phyloP scores from a whole-genome alignment of 2,888 invertebrate genomes.

The Hydropsyche betteni region DNA sequence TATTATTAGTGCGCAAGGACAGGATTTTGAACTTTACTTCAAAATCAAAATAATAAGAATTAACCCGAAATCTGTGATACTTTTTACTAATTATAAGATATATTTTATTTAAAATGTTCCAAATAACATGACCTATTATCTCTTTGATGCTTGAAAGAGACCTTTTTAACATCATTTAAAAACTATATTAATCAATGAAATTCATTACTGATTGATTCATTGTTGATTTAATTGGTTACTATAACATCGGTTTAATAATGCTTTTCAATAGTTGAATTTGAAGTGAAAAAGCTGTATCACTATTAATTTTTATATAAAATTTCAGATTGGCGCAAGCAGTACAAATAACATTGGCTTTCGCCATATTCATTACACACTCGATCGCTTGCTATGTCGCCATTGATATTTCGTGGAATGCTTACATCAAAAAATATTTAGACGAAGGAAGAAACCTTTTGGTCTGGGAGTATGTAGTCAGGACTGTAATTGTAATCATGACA shows the following conservation, averaged over 20 bases:
- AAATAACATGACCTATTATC: no score
- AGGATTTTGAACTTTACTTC: no score
- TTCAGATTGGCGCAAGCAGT: conserved; percentile 76
- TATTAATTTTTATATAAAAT: not conserved
- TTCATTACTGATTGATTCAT: not conserved
- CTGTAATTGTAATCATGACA: conserved; percentile 79
- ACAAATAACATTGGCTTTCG: conserved; percentile 76
- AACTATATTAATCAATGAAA: no score
- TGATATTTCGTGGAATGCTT: conserved; percentile 90
- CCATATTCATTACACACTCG: conserved; percentile 92
- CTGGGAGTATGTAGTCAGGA: conserved; percentile 84
- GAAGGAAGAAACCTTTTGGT: conserved; percentile 69
- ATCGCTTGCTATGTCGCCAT: conserved; percentile 96
- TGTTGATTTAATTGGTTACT: not conserved
- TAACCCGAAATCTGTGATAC: no score
- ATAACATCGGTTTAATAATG: not conserved
- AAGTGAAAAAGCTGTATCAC: not conserved
- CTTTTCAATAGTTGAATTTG: not conserved
- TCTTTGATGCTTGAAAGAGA: no score
- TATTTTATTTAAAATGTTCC: no score
- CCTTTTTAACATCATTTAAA: no score
- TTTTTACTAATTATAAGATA: no score
- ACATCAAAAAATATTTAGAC: conserved; percentile 66
- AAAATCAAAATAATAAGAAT: no score
- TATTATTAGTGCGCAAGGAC: no score